These are phyloP conservation scores for Triops cancriformis DNA, from an alignment of 1,140 invertebrate species.

Conservation along the genomic window DNA sequence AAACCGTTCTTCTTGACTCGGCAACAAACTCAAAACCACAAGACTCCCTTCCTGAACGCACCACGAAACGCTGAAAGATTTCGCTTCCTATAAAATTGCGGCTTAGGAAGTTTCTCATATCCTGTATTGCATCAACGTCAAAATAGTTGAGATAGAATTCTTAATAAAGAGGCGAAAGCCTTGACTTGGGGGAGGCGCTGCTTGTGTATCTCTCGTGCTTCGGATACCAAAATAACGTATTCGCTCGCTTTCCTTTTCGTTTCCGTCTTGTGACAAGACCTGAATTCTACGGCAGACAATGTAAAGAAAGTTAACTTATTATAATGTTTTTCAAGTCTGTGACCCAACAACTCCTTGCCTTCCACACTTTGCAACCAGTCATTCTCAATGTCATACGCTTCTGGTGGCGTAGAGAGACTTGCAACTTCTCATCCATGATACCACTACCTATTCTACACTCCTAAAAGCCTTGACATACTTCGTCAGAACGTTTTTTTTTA, in stretches of 20 bases:
- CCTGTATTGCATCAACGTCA: neutral
- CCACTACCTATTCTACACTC: neutral
- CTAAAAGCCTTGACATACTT: conserved; percentile 10
- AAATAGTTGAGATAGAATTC: too few species aligned
- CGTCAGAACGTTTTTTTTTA: neutral
- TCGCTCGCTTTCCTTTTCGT: neutral
- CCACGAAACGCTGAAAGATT: too few species aligned
- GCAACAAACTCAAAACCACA: too few species aligned
- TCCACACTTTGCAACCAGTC: neutral
- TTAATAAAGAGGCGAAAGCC: neutral
- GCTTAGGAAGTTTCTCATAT: neutral
- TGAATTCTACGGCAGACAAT: neutral
- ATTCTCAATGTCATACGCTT: neutral
- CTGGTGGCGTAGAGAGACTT: too few species aligned
- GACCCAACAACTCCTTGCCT: neutral
- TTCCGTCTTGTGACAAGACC: neutral
- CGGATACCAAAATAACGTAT: neutral
- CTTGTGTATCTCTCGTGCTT: neutral
- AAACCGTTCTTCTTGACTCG: too few species aligned
- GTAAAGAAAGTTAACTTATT: neutral
- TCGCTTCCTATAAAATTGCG: neutral
- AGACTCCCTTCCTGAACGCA: too few species aligned
- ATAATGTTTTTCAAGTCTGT: neutral
- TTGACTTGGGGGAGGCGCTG: neutral
- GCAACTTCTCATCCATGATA: neutral